Evolutionary conservation across 1,140 invertebrate genomes (phyloP).

Genomic region (Anoplophora glabripennis): DNA sequence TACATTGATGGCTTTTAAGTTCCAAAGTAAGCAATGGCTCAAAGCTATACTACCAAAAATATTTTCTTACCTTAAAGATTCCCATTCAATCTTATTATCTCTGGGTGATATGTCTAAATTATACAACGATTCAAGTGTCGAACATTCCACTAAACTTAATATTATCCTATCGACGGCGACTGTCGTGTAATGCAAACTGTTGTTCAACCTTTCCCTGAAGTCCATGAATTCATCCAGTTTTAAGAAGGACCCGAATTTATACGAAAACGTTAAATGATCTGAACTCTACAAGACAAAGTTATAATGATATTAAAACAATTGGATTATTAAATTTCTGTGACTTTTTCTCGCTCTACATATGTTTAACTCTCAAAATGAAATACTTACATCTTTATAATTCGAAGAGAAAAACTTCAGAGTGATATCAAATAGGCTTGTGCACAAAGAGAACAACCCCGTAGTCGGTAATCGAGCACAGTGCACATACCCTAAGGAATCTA

Average conservation of each 20-base stretch:
- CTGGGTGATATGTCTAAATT: slow-evolving; percentile 51
- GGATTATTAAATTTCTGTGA: not conserved
- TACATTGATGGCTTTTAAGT: too few species aligned
- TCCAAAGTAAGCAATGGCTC: too few species aligned
- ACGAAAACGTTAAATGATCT: slow-evolving; percentile 87
- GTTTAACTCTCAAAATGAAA: not conserved
- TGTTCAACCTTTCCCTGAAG: slow-evolving; percentile 75
- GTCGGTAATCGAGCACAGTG: slow-evolving; percentile 70
- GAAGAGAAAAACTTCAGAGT: slow-evolving; percentile 83
- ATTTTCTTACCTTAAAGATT: slow-evolving; percentile 46
- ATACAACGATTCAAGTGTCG: slow-evolving; percentile 38
- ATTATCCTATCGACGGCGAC: slow-evolving; percentile 77
- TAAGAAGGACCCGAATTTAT: slow-evolving; percentile 90
- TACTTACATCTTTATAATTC: slow-evolving; percentile 79
- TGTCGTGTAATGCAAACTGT: slow-evolving; percentile 77
- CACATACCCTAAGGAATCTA: slow-evolving; percentile 86
- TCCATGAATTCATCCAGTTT: slow-evolving; percentile 90
- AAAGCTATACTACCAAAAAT: not conserved
- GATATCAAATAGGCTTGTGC: slow-evolving; percentile 62
- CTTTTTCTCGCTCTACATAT: not conserved
- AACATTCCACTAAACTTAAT: slow-evolving; percentile 65
- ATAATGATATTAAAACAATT: too few species aligned
- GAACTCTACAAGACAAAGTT: slow-evolving; percentile 65
- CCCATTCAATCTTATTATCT: slow-evolving; percentile 52
- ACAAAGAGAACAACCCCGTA: slow-evolving; percentile 65